Conservation (phyloP, 2,797 vertebrate genomes). For the Echiichthys vipera region DNA sequence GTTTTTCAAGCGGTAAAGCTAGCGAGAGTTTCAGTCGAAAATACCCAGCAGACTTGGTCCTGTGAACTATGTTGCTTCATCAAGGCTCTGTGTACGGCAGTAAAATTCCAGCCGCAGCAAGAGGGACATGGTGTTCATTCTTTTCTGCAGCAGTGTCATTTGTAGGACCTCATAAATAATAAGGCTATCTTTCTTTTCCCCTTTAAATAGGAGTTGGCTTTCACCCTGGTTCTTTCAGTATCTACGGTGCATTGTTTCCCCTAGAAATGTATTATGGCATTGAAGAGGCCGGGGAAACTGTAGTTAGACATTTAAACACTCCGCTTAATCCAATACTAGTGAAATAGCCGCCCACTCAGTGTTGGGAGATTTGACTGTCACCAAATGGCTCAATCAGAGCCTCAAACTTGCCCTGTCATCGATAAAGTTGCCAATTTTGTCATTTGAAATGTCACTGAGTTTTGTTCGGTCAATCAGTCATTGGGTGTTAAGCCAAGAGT, state of each 20-base stretch:
- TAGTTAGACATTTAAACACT: conserved; percentile 15
- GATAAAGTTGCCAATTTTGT: no score
- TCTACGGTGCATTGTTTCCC: conserved; percentile 8
- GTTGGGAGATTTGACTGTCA: neutral
- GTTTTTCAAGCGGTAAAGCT: conserved; percentile 15
- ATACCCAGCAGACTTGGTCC: conserved; percentile 38
- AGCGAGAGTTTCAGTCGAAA: conserved; percentile 11
- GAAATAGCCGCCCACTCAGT: neutral
- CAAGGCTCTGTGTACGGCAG: neutral
- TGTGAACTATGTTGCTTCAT: conserved; percentile 37
- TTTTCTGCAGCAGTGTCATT: conserved; percentile 37
- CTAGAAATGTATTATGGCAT: neutral
- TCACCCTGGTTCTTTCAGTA: conserved; percentile 8
- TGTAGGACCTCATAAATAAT: conserved; percentile 17
- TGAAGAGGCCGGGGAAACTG: conserved; percentile 13
- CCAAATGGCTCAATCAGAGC: neutral
- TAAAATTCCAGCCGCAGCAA: no score
- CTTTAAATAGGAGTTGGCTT: conserved; percentile 20
- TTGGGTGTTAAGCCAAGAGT: neutral
- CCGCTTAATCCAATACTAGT: conserved; percentile 33
- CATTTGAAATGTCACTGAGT: no score
- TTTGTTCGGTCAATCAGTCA: neutral
- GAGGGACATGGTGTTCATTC: no score
- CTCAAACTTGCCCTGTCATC: neutral
- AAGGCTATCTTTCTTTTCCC: conserved; percentile 5